Percentiles rank a stretch among this genome's conserved stretches.
Evolutionary conservation across 2,113 vertebrate species (phyloP).

Genomic region (Arenaria interpres): DNA sequence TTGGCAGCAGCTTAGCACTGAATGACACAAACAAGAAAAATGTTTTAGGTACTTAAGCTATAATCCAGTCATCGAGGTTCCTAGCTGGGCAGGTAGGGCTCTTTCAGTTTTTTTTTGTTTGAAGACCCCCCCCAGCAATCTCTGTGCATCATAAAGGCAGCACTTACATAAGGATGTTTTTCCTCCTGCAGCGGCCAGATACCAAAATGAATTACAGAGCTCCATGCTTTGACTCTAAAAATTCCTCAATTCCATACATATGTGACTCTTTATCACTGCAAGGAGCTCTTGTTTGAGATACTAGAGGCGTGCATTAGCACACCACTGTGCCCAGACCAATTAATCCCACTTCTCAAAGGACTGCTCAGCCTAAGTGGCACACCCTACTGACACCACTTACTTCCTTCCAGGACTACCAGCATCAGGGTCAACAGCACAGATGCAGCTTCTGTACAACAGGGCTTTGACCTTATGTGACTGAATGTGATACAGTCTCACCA

Average conservation of each 20-base stretch:
- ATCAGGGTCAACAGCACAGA: background rate
- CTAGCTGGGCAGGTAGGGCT: background rate
- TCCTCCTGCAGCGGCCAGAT: background rate
- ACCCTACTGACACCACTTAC: background rate
- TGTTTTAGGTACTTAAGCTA: background rate
- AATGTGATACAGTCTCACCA: background rate
- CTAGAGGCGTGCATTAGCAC: background rate
- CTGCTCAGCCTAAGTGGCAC: background rate
- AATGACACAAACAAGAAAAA: background rate
- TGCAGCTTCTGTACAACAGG: background rate
- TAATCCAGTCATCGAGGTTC: background rate
- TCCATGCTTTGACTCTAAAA: background rate
- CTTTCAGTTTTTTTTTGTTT: background rate
- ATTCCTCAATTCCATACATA: background rate
- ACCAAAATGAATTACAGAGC: background rate
- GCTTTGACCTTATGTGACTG: background rate
- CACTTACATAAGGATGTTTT: background rate
- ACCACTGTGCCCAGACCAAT: background rate
- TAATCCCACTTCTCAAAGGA: background rate
- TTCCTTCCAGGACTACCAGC: background rate
- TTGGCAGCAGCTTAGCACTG: background rate
- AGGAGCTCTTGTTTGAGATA: background rate
- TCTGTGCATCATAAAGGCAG: background rate
- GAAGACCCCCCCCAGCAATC: background rate
- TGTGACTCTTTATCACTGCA: background rate